phyloP scores from a whole-genome alignment of 1,140 invertebrate species.

The Drosophila azteca region DNA sequence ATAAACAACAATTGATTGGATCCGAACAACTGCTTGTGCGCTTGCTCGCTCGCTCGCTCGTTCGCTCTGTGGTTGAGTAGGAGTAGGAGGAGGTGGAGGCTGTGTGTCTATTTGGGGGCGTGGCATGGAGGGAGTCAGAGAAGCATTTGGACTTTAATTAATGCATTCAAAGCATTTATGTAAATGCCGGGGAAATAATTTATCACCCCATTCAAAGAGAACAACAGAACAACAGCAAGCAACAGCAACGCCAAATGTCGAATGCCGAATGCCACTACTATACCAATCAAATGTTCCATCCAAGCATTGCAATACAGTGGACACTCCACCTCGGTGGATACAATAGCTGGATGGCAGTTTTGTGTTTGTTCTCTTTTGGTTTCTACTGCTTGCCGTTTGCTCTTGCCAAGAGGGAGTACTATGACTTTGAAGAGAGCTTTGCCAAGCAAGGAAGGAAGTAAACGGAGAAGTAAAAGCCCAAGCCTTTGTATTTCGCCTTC shows the following conservation, averaged over 20 bases:
- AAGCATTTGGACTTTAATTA: conserved; percentile 80
- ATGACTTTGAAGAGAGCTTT: no score
- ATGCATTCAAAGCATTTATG: conserved; percentile 83
- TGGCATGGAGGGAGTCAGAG: conserved; percentile 12
- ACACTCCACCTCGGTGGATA: no score
- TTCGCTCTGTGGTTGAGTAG: conserved; percentile 9
- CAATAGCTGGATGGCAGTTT: neutral
- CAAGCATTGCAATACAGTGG: conserved; percentile 64
- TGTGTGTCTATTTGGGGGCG: conserved; percentile 20
- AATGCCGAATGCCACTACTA: conserved; percentile 1
- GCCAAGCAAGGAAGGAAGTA: no score
- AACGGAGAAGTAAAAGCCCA: no score
- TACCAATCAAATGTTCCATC: conserved; percentile 70
- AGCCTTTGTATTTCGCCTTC: no score
- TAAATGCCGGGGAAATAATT: conserved; percentile 83
- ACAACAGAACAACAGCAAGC: conserved; percentile 43
- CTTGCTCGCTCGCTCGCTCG: no score
- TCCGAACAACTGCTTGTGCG: conserved; percentile 48
- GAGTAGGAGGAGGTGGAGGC: conserved; percentile 2
- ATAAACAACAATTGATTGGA: conserved; percentile 80
- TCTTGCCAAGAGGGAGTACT: no score
- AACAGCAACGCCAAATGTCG: conserved; percentile 29
- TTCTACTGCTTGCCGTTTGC: neutral
- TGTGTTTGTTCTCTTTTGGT: neutral
- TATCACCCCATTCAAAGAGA: conserved; percentile 82